A percentile compares a stretch with the other conserved stretches of the same genome.
These are phyloP conservation scores for Sebastolobus altivelis DNA, from an alignment of 2,797 vertebrate species.

Conservation along the genomic window DNA sequence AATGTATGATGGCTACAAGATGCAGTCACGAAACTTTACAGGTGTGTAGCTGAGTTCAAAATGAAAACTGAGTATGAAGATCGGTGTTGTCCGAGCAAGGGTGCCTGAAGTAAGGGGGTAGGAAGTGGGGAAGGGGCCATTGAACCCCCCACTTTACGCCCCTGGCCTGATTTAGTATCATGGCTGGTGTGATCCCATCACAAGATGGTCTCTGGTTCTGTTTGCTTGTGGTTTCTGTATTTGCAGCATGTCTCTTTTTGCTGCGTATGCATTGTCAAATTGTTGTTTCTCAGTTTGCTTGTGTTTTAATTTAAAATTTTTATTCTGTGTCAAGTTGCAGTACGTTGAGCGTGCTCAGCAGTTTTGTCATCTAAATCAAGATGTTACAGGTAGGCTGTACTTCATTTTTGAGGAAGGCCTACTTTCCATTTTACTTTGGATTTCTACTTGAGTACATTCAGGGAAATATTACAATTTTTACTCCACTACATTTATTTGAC, in stretches of 20 bases:
- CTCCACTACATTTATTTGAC: background rate
- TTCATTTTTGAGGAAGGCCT: background rate
- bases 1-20: background rate
- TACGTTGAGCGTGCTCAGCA: background rate
- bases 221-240: background rate
- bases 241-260: background rate
- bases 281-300: background rate
- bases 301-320: background rate
- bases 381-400: background rate
- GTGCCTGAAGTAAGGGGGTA: no score
- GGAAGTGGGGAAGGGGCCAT: no score
- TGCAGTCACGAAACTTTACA: no score
- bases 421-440: background rate
- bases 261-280: background rate
- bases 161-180: no score
- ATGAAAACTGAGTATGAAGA: rapidly evolving
- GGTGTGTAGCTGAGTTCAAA: no score
- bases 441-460: background rate
- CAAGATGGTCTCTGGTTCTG: background rate
- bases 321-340: background rate
- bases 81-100: no score
- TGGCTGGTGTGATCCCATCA: background rate
- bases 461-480: background rate
- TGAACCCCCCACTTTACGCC: no score
- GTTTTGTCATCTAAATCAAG: background rate